A percentile compares a stretch with the other conserved stretches of the same genome.
phyloP scores from a whole-genome alignment of 1,140 invertebrate genomes.

The Polypedilum vanderplanki region DNA sequence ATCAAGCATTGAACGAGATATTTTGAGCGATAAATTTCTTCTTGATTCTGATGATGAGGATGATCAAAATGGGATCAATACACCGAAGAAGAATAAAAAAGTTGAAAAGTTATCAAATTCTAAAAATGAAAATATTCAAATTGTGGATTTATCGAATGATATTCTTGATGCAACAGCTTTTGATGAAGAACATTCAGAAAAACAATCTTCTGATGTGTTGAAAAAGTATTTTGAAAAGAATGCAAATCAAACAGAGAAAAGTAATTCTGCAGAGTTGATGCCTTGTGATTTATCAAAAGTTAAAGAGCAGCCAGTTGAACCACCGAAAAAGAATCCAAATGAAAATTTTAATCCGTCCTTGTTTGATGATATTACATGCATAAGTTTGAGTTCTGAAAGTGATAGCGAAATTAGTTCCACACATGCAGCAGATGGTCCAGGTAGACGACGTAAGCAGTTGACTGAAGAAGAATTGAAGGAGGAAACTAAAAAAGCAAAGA shows the following conservation, averaged over 20 bases:
- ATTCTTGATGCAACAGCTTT: too few relatives aligned
- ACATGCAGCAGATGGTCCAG: constrained; percentile 32
- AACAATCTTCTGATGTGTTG: neutral
- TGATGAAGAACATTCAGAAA: too few relatives aligned
- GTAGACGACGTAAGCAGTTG: constrained; percentile 38
- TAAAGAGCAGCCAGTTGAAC: neutral
- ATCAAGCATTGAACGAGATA: neutral
- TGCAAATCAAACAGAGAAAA: neutral
- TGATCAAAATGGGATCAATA: neutral
- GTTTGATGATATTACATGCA: constrained; percentile 34
- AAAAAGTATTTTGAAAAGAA: neutral
- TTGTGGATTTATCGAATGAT: too few relatives aligned
- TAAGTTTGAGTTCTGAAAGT: constrained; percentile 41
- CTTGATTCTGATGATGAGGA: neutral
- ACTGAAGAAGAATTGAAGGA: constrained; percentile 39
- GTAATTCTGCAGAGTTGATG: neutral
- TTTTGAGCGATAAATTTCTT: neutral
- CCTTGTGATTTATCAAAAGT: neutral
- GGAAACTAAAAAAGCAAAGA: constrained; percentile 40
- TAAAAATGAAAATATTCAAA: too few relatives aligned
- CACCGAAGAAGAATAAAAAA: too few relatives aligned
- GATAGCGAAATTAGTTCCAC: constrained; percentile 34
- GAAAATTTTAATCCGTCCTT: neutral
- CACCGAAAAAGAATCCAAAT: neutral
- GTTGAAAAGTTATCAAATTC: too few relatives aligned